Conservation (phyloP, 2,113 vertebrate species). For the Anguilla rostrata region DNA sequence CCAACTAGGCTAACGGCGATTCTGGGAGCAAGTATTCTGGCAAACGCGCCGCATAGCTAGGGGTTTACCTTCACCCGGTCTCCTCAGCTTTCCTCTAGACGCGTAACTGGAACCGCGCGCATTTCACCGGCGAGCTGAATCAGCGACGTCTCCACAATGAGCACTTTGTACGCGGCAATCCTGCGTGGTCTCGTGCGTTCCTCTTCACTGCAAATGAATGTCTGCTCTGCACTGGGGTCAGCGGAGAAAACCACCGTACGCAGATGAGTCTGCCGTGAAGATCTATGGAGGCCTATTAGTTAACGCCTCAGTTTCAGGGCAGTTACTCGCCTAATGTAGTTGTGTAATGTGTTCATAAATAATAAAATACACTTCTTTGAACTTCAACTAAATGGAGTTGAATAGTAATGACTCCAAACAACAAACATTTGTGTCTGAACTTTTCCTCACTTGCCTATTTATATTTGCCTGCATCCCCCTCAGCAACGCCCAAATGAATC, state of each 20-base stretch:
- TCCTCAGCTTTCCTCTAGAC: background rate
- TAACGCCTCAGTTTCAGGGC: background rate
- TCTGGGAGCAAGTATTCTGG: background rate
- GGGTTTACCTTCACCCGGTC: background rate
- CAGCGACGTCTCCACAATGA: slow-evolving; percentile 2
- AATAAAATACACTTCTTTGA: no score
- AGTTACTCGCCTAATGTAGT: background rate
- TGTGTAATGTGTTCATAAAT: background rate
- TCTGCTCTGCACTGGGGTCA: background rate
- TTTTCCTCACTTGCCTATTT: no score
- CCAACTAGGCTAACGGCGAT: background rate
- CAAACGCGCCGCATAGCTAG: background rate
- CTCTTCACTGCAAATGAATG: background rate
- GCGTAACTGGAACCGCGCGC: background rate
- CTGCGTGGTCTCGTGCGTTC: background rate
- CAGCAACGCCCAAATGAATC: no score
- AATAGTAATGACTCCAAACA: no score
- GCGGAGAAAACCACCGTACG: background rate
- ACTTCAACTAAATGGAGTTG: no score
- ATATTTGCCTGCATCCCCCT: no score
- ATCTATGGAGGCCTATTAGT: background rate
- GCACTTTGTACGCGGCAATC: background rate
- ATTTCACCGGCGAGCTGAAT: background rate
- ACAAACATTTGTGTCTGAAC: no score
- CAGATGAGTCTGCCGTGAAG: background rate